Conservation (phyloP, 2,888 invertebrate genomes). For the Epistrophella euchroma region DNA sequence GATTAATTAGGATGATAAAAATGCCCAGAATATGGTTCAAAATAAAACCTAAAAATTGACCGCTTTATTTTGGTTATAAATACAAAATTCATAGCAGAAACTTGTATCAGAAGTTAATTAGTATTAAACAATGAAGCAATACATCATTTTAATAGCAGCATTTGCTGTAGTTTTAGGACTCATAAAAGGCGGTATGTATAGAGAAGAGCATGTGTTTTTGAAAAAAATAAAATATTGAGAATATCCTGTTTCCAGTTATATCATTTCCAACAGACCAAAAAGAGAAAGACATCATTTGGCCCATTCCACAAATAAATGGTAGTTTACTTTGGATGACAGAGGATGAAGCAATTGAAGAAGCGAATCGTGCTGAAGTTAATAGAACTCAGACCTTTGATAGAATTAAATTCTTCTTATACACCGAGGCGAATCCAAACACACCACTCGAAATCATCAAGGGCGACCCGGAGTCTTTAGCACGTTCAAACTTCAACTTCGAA, state of each 20-base stretch:
- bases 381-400: conserved; percentile 22
- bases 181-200: conserved; percentile 10
- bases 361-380: not conserved
- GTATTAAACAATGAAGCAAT: conserved; percentile 9
- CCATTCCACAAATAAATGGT: conserved; percentile 36
- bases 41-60: not conserved
- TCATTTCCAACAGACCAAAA: not conserved
- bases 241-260: not conserved
- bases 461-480: conserved; percentile 63
- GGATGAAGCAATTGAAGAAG: conserved; percentile 31
- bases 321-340: conserved; percentile 39
- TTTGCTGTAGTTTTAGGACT: not conserved
- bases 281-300: conserved; percentile 15
- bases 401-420: conserved; percentile 78
- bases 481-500: conserved; percentile 77
- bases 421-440: conserved; percentile 77
- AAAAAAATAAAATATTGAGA: not conserved
- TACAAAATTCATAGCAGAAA: not conserved
- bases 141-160: conserved; percentile 5
- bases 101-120: not conserved
- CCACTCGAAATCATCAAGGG: conserved; percentile 76
- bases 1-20: conserved; percentile 5
- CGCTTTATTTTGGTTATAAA: conserved; percentile 14
- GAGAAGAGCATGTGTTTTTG: too few relatives aligned
- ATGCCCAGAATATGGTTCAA: not conserved